A percentile compares a stretch with the other conserved stretches of the same genome.
Evolutionary conservation across 2,113 vertebrate species (phyloP).

Genomic region (Apistogramma diplotaenia): DNA sequence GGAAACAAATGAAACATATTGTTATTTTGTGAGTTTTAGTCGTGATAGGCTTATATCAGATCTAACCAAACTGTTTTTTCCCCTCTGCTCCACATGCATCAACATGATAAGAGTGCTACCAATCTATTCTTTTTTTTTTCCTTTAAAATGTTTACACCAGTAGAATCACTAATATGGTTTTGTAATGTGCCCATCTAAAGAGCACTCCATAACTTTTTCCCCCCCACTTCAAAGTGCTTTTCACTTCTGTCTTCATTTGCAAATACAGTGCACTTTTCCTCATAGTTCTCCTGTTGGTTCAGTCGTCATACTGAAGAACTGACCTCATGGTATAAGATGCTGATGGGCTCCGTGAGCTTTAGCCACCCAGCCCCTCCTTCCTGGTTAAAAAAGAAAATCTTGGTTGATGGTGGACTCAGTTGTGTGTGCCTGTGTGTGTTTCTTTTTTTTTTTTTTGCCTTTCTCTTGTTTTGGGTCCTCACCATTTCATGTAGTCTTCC

Average conservation of each 20-base stretch:
- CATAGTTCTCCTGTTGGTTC: not conserved
- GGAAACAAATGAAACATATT: not conserved
- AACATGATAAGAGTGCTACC: not conserved
- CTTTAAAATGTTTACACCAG: not conserved
- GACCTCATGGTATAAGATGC: not conserved
- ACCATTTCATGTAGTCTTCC: conserved; percentile 22
- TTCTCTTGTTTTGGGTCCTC: not conserved
- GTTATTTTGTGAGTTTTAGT: not conserved
- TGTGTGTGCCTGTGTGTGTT: not conserved
- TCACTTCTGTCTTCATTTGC: not conserved
- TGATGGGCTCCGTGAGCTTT: conserved; percentile 4
- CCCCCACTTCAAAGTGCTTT: not conserved
- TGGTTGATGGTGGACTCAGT: not conserved
- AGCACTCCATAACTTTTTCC: not conserved
- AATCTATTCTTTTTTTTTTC: not conserved
- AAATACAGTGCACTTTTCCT: not conserved
- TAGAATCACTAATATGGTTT: not conserved
- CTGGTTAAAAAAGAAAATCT: not conserved
- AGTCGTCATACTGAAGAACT: not conserved
- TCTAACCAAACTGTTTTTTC: not conserved
- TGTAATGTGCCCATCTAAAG: not conserved
- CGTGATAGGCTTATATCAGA: not conserved
- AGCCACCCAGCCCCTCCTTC: not conserved
- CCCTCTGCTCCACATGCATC: not conserved
- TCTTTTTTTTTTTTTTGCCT: not conserved